Evolutionary conservation across 2,113 vertebrate genomes (phyloP).

Genomic region (Sturnus vulgaris): DNA sequence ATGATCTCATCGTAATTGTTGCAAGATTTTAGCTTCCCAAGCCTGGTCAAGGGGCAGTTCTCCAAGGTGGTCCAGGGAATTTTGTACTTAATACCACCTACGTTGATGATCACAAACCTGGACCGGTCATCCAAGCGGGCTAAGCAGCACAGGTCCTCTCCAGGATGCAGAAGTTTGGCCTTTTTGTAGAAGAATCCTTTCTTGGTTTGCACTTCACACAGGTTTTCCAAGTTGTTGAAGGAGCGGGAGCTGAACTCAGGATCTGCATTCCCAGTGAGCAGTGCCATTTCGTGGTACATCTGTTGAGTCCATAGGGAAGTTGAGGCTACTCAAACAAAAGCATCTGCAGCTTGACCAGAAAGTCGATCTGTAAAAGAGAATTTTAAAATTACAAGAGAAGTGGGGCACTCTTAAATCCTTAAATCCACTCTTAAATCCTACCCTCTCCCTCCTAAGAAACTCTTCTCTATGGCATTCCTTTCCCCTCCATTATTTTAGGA

Average conservation of each 20-base stretch:
- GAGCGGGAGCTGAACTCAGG: conserved; percentile 79
- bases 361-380: not conserved
- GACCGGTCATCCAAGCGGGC: conserved; percentile 60
- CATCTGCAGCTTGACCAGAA: not conserved
- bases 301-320: conserved; percentile 39
- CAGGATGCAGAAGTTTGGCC: conserved; percentile 74
- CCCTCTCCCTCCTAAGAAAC: not conserved
- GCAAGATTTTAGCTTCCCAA: conserved; percentile 86
- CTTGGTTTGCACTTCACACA: conserved; percentile 77
- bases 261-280: conserved; percentile 81
- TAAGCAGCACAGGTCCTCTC: conserved; percentile 71
- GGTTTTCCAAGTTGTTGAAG: conserved; percentile 79
- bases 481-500: not conserved
- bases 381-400: not conserved
- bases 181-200: conserved; percentile 88
- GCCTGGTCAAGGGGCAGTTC: conserved; percentile 87
- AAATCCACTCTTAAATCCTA: not conserved
- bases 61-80: conserved; percentile 94
- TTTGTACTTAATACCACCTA: conserved; percentile 90
- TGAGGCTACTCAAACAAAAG: not conserved
- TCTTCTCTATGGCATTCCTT: not conserved
- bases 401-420: not conserved
- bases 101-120: conserved; percentile 87
- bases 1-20: conserved; percentile 90
- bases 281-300: conserved; percentile 86